These are phyloP conservation scores for Enteromius trimaculatus DNA, from an alignment of 2,797 vertebrate genomes.

Conservation along the genomic window DNA sequence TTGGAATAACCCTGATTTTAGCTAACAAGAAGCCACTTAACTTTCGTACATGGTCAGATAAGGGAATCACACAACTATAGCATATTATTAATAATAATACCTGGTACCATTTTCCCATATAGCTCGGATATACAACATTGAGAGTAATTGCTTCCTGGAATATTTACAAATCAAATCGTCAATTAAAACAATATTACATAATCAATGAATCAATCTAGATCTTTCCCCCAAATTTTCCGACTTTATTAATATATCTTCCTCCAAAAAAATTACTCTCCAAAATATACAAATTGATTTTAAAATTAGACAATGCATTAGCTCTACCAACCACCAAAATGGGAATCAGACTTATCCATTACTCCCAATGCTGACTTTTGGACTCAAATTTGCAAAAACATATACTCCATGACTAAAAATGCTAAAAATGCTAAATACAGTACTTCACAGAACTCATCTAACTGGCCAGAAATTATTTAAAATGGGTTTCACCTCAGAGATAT, in stretches of 20 bases:
- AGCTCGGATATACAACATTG: not conserved
- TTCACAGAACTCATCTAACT: not conserved
- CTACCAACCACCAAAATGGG: not conserved
- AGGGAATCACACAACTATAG: not conserved
- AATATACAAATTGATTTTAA: not conserved
- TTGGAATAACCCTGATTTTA: no score
- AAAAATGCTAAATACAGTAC: not conserved
- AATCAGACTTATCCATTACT: not conserved
- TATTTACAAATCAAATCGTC: not conserved
- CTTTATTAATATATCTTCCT: not conserved
- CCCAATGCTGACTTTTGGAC: not conserved
- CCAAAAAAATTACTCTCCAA: not conserved
- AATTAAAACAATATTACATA: not conserved
- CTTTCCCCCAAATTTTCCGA: not conserved
- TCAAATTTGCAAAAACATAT: not conserved
- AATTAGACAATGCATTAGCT: no score
- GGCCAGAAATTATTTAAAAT: no score
- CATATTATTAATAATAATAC: not conserved
- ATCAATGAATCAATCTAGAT: not conserved
- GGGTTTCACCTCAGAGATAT: no score
- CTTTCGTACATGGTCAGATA: not conserved
- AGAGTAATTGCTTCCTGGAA: not conserved
- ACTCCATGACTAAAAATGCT: not conserved
- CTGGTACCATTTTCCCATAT: not conserved
- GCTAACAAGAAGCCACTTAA: not conserved